Base-by-base conservation (phyloP, 2,113 vertebrate species). In the Rattus rattus region DNA sequence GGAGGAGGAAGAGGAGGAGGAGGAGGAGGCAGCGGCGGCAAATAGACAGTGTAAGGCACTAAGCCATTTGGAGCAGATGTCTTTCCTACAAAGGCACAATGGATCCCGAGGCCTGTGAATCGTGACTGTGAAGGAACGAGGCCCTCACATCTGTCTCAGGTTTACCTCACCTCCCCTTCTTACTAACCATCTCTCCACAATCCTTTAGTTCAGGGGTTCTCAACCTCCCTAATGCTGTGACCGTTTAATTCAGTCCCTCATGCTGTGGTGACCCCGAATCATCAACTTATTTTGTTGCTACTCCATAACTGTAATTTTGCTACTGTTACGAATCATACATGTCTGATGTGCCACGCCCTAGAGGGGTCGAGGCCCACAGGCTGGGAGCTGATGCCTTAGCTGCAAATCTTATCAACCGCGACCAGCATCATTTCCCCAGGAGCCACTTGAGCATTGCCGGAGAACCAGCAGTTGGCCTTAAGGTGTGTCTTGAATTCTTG, bases 331-430 rank as follows among this genome's bases (percentile, higher is more conserved):
- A 39, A 24, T 59, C 1, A 24, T 39, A 61, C 7, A 26, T 7
- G 39, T 83, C 54, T 59, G 80, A 59, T 26, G 26, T 26, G 54
- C 0, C 3, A 39, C 20, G 7, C 33, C 52, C 67, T 13, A 33
- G 24, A 13, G 17, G 22, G 4, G 52, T 56, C 19, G 12, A 9
- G 19, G 7, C 8, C 79, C 79, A 59, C 33, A 81, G 77, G 33
- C 26, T 33, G 76, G 47, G 17, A 54, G 8, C 77, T 36, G 2
- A 16, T 1, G 8, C 30, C 36, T 56, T 61, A 73, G 52, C 13
- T 75, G 16, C 36, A 76, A 92, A 95, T 73, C 84, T 75, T 70
- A 30, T 61, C 73, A 47, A 76, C 69, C 63, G 24, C 61, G 26
- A 84, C 33, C 8, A n/a, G 43, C 56, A 88, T 36, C 47, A 24